These are phyloP conservation scores for Alligator sinensis DNA, from an alignment of 2,113 vertebrate species.

Conservation along the genomic window DNA sequence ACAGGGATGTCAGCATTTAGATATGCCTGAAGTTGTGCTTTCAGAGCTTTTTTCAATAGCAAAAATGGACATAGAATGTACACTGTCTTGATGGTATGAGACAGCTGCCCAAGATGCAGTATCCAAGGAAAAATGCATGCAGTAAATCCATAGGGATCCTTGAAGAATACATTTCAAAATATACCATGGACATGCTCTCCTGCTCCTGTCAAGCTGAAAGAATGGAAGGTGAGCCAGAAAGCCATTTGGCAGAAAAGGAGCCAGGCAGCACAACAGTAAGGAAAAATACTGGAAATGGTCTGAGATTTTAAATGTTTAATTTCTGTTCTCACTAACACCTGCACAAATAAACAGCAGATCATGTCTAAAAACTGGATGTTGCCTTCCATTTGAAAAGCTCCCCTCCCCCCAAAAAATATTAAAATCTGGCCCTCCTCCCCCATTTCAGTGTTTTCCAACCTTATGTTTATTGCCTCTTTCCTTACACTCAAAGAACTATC, in stretches of 20 bases:
- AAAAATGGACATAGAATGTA: background rate
- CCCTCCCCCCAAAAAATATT: background rate
- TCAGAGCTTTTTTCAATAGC: background rate
- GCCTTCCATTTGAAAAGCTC: background rate
- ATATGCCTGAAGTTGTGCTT: background rate
- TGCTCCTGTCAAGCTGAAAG: background rate
- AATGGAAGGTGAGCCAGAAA: background rate
- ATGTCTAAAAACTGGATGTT: background rate
- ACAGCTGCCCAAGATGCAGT: background rate
- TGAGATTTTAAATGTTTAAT: constrained; percentile 16
- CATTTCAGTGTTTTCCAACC: background rate
- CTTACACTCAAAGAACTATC: background rate
- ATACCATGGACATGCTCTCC: background rate
- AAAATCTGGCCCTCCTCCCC: background rate
- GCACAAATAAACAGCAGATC: background rate
- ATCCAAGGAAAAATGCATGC: background rate
- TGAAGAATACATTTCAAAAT: constrained; percentile 8
- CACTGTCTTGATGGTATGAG: background rate
- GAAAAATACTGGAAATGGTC: background rate
- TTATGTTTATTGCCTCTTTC: background rate
- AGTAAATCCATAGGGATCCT: background rate
- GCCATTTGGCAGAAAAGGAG: background rate
- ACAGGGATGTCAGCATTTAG: background rate
- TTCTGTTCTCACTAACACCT: background rate
- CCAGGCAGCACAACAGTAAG: background rate